Evolutionary conservation across 2,797 vertebrate genomes (phyloP).

Genomic region (Schizothorax lantsangensis): DNA sequence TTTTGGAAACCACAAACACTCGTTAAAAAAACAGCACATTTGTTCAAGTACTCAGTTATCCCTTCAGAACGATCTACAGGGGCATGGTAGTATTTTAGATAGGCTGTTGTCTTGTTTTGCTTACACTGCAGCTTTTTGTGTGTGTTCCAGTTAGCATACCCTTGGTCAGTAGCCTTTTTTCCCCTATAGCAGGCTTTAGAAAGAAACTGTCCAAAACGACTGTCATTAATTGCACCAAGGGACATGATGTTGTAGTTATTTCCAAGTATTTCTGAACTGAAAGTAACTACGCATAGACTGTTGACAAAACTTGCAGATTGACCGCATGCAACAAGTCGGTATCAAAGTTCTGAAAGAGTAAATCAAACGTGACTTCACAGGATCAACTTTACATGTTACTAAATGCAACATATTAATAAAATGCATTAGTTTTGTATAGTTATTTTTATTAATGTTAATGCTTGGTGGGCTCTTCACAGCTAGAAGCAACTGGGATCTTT

Average conservation of each 20-base stretch:
- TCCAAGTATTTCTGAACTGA: background rate
- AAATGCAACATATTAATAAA: background rate
- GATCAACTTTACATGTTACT: background rate
- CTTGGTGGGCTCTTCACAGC: background rate
- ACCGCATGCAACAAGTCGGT: conserved; percentile 28
- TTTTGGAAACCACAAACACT: background rate
- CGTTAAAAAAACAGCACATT: background rate
- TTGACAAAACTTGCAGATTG: background rate
- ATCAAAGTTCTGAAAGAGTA: background rate
- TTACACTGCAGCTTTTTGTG: background rate
- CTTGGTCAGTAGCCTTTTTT: background rate
- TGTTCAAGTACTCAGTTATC: background rate
- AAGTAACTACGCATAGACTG: background rate
- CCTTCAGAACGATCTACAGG: background rate
- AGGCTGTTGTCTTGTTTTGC: conserved; percentile 1
- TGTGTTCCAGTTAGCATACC: background rate
- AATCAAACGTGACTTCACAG: background rate
- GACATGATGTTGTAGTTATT: background rate
- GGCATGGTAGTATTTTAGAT: background rate
- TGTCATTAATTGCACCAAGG: background rate
- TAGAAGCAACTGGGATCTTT: background rate
- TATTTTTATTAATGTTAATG: background rate
- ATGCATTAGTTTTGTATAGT: background rate
- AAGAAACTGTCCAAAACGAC: background rate
- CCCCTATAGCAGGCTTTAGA: background rate